A percentile compares a stretch with the other conserved stretches of the same genome.
Evolutionary conservation across 37 sponge, comb jelly and placozoan species (phyloP).

Genomic region (Theonella swinhoei): DNA sequence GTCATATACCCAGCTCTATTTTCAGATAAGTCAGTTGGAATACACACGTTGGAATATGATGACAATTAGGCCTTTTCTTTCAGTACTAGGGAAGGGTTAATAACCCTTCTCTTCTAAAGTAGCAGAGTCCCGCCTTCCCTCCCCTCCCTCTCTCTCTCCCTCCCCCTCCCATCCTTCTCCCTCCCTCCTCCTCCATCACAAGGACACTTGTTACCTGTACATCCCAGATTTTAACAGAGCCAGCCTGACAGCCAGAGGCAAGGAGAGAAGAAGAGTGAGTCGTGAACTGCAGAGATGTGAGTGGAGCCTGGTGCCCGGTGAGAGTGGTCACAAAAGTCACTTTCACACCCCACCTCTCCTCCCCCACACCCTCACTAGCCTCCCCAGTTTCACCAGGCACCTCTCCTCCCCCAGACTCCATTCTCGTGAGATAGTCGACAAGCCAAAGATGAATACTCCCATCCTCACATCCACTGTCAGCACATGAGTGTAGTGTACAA

Average conservation of each 20-base stretch:
- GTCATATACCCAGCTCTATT: too few relatives aligned
- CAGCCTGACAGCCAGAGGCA: slow-evolving; percentile 69
- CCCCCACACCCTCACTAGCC: not conserved
- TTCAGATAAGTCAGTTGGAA: too few relatives aligned
- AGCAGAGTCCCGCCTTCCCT: not conserved
- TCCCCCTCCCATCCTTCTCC: too few relatives aligned
- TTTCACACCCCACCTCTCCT: not conserved
- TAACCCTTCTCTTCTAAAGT: not conserved
- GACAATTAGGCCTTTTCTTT: too few relatives aligned
- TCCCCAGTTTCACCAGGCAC: not conserved
- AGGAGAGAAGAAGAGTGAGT: slow-evolving; percentile 29
- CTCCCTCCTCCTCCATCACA: not conserved
- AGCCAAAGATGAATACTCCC: slow-evolving; percentile 43
- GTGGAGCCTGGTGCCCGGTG: slow-evolving; percentile 39
- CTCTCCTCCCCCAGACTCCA: not conserved
- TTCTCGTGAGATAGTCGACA: not conserved
- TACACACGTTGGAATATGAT: too few relatives aligned
- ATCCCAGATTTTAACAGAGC: slow-evolving; percentile 72
- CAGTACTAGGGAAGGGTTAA: too few relatives aligned
- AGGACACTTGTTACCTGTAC: slow-evolving; percentile 31
- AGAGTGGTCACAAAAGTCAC: slow-evolving; percentile 12
- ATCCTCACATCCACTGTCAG: slow-evolving; percentile 30
- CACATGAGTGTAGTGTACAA: not conserved
- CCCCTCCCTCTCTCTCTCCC: not conserved
- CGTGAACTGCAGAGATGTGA: slow-evolving; percentile 49